Conservation (phyloP, 2,113 vertebrate species). For the Camelus bactrianus region DNA sequence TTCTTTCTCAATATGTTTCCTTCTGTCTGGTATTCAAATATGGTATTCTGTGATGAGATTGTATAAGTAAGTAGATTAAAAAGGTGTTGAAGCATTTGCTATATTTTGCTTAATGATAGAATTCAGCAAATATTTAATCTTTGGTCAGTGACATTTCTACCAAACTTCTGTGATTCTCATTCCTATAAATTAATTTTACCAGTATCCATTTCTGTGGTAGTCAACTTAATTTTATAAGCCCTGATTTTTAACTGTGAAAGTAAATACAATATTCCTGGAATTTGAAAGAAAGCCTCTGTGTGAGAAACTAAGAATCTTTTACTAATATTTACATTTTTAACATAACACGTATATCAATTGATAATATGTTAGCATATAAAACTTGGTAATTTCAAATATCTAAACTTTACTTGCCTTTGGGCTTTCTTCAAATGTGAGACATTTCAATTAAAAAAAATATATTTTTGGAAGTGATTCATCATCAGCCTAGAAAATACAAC, state of each 20-base stretch:
- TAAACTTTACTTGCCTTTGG: conserved; percentile 70
- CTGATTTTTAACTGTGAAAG: conserved; percentile 24
- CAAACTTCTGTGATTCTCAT: background rate
- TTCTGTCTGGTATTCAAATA: conserved; percentile 45
- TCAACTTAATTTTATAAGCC: background rate
- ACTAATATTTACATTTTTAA: conserved; percentile 55
- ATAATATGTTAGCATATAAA: conserved; percentile 43
- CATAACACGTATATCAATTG: background rate
- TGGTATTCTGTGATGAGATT: background rate
- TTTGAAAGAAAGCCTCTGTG: background rate
- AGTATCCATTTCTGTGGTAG: background rate
- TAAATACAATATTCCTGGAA: background rate
- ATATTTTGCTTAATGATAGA: conserved; percentile 16
- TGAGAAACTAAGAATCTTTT: background rate
- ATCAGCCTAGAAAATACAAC: conserved; percentile 52
- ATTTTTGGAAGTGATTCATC: conserved; percentile 72
- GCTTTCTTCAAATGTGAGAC: conserved; percentile 57
- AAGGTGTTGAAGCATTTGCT: background rate
- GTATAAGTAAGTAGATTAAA: background rate
- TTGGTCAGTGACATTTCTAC: background rate
- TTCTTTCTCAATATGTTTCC: background rate
- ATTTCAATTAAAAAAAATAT: conserved; percentile 63
- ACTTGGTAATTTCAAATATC: conserved; percentile 43
- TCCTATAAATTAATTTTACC: background rate
- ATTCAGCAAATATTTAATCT: conserved; percentile 38